phyloP scores from a whole-genome alignment of 2,888 invertebrate genomes.

The Tipula confusa region DNA sequence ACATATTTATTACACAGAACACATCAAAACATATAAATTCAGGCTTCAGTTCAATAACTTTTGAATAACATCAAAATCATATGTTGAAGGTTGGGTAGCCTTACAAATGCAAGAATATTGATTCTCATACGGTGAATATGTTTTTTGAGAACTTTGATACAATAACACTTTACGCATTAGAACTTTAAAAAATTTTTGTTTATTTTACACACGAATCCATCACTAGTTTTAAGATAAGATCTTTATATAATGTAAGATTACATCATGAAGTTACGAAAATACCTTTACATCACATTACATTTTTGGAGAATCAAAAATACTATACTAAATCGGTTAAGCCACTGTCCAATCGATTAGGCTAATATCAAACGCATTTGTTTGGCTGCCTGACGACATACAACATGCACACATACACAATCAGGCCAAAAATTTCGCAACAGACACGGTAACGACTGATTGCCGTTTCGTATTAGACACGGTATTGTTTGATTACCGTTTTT shows the following conservation, averaged over 20 bases:
- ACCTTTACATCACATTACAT: neutral
- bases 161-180: neutral
- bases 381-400: no score
- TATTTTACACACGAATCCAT: neutral
- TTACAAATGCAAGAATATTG: neutral
- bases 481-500: no score
- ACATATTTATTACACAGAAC: neutral
- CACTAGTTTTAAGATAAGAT: neutral
- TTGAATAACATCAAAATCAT: neutral
- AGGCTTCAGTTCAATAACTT: neutral
- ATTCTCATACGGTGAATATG: neutral
- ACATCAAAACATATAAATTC: no score
- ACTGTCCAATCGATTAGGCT: no score
- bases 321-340: no score
- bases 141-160: neutral
- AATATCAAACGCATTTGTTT: no score
- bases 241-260: neutral
- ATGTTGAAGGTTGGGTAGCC: neutral
- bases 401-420: no score
- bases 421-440: no score
- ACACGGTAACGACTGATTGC: no score
- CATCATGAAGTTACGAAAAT: neutral
- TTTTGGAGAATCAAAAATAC: no score
- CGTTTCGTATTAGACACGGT: no score
- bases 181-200: neutral